Base-by-base conservation (phyloP, 2,888 invertebrate species). In the Ashinkailepas kermadecensis region DNA sequence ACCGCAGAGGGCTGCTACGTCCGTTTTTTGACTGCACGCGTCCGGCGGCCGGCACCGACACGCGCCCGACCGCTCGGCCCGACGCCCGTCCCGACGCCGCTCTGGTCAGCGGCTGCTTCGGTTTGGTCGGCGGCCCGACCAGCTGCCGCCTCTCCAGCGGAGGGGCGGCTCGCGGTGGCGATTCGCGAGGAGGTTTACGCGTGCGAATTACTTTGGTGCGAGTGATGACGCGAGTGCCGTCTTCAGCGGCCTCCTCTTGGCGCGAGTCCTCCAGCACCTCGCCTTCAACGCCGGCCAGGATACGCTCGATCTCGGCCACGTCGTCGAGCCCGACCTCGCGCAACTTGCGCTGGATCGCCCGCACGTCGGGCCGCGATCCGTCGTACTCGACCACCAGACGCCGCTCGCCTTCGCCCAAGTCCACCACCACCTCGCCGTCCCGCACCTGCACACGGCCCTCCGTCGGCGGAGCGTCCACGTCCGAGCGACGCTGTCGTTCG, bases 361-460 rank as follows among this genome's bases (percentile, higher is more conserved):
- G 15, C 56, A 74, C 21, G 56, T 74, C 74, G 54, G 74, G 74
- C 21, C 56, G 74, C 18, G 54, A 8, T 1, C 74, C 74, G n/a
- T 74, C 74, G 56, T 56, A 74, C 74, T 74, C 74, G 54, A 74
- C 74, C 21, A 74, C 74, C 74, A 74, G 74, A 9, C 56, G 74
- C 1, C 74, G 54, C n/a, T n/a, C 65, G 18, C 65, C 65, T 0
- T 65, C 65, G n/a, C 65, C 65, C 8, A 65, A 2, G 23, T 65
- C 65, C 8, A 65, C n/a, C 23, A 65, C 65, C 65, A 65, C 23
- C 15, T 59, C 59, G 15, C 59, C 59, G 23, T 65, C 65, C 7
- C 65, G 65, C 23, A 65, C 10, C 65, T 23, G 65, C 23, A 23
- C 65, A 0, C 23, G 74, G 18, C 65, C n/a, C 39, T 70, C n/a